phyloP scores from a whole-genome alignment of 1,140 invertebrate species.

The Drosophila arizonae region DNA sequence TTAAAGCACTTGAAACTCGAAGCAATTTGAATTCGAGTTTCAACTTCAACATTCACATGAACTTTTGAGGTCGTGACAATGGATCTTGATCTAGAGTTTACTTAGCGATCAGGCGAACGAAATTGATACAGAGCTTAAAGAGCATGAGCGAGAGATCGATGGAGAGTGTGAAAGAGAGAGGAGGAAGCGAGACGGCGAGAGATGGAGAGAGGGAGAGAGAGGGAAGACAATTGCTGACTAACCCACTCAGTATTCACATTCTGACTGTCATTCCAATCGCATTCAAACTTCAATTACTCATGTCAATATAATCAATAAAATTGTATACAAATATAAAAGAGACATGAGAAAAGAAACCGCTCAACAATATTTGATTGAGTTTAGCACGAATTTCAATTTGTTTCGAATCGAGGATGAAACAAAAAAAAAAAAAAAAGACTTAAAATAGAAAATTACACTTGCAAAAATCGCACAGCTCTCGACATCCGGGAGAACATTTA shows the following conservation, averaged over 20 bases:
- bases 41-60: conserved; percentile 42
- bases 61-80: conserved; percentile 72
- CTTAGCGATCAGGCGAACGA: conserved; percentile 14
- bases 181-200: not conserved
- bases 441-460: conserved; percentile 57
- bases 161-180: conserved; percentile 1
- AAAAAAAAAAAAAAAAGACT: conserved; percentile 24
- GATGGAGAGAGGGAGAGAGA: not conserved
- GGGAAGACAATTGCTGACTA: conserved; percentile 19
- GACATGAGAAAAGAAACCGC: conserved; percentile 32
- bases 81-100: conserved; percentile 53
- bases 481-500: conserved; percentile 67
- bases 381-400: conserved; percentile 40
- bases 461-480: conserved; percentile 42
- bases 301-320: conserved; percentile 70
- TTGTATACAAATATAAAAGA: not conserved
- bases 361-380: conserved; percentile 46
- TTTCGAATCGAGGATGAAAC: conserved; percentile 33
- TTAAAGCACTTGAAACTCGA: not conserved
- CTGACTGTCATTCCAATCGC: conserved; percentile 59
- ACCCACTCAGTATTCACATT: conserved; percentile 57
- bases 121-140: conserved; percentile 24
- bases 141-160: not conserved
- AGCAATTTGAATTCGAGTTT: conserved; percentile 4
- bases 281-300: conserved; percentile 65